Base-by-base conservation (phyloP, 1,140 invertebrate species). In the Bombus superbus region DNA sequence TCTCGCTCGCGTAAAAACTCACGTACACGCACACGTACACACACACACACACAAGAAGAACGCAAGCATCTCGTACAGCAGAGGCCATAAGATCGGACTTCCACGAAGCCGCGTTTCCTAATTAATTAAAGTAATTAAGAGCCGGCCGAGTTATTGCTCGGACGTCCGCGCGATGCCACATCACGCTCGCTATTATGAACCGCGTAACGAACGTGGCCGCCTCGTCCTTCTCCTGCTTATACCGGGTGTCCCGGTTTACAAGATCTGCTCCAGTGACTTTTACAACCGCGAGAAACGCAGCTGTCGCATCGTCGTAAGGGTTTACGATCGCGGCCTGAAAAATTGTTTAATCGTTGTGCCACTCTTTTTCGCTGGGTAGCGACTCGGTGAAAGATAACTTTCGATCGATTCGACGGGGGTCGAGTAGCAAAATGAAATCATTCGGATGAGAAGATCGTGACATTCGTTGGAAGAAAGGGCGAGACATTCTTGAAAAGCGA, bases 71-170 rank as follows among this genome's bases (percentile, higher is more conserved):
- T 42, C 69, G 25, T 18, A 35, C 57, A 59, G 18, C 76, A 77
- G 69, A 91, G 88, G 90, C 91, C 88, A 92, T 93, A 93, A 92
- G 92, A 94, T 94, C 86, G 92, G 91, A 93, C 92, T 94, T 93
- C 90, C 92, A 92, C 93, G 93, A 93, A 93, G 89, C 90, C 90
- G 88, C 91, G 88, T 91, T 94, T 93, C 92, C 92, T 94, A 93
- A 94, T 94, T 94, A 94, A 94, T 94, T 94, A 93, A 94, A 94
- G 92, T 94, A 94, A 94, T 94, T 94, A 93, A 92, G 92, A 83
- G 89, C 90, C 86, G 90, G 90, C 91, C 92, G 92, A 94, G 92
- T 94, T 94, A 94, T 94, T 94, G 92, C 92, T 90, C 76, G 86
- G 88, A 89, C 90, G 90, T 91, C 81, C 90, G 89, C 87, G 89